Evolutionary conservation across 2,888 invertebrate genomes (phyloP), one percentile per base, ranked within the genome.

Genomic region (Leucophora obtusa): DNA sequence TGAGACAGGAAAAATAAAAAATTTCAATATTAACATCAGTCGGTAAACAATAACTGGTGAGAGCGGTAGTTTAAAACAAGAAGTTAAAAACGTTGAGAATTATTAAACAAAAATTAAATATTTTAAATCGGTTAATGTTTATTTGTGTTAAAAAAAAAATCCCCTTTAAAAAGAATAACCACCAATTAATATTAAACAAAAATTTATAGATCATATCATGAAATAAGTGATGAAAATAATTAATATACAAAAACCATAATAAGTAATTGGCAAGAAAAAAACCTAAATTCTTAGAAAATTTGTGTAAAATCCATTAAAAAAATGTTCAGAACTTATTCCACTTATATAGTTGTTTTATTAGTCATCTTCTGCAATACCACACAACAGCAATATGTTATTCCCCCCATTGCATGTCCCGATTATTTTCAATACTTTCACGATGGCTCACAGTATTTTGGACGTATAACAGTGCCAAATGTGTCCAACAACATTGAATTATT

Each of bases 351-450:
- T n/a, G 18, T 63, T 47, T 65, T 65, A 33, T 74, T 73, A 65
- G 18, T 59, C 43, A 70, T 50, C 35, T 28, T 38, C 8, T 51
- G 17, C 33, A 43, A 28, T 53, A 33, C 53, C 17, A 50, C 63
- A 18, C 54, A 18, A 60, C 1, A 81, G 71, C 5, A 85, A 80
- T 43, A n/a, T 47, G 14, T 4, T n/a, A 72, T 88, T 47, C 87
- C 87, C 0, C 60, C 54, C 7, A 80, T 87, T 0, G 78, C 84
- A 2, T 86, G 89, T 69, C 86, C 88, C 11, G 63, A 83, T 2
- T 84, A 85, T 56, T 87, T 87, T 28, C 69, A 86, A 70, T 87
- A 87, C 47, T 50, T 84, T 11, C 56, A 11, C 3, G 82, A 70
- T 17, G 79, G 82, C 14, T 62, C 58, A 15, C 63, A 84, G 15